Base-by-base conservation (phyloP, 2,888 invertebrate genomes). In the Spicauda simplicius region DNA sequence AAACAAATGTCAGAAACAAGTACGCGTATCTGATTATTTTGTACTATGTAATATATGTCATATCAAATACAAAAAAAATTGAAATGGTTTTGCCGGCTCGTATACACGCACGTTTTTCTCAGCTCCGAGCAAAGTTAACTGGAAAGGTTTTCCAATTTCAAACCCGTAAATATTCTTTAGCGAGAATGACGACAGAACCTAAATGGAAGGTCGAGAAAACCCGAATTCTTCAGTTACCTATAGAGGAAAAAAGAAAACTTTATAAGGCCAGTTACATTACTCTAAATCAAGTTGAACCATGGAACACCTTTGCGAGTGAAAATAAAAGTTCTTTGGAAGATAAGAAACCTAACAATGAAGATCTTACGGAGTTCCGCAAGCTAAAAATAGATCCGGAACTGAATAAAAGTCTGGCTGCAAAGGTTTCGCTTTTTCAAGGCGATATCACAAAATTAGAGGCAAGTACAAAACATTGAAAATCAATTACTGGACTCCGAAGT, bases 371-470 rank as follows among this genome's bases (percentile, higher is more conserved):
- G 71, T 87, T 87, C 30, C 77, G 82, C 16, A 87, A 88, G 69
- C 77, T 83, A 54, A 77, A 78, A 64, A 74, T 92, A 37, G 79
- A 94, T 71, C 55, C 74, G 0, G 72, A 80, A 0, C 82, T 85
- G 71, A 94, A 95, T 77, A 80, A 80, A 41, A 73, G 75, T 0
- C 76, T 96, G n/a, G 86, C 92, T 6, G 86, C 94, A n/a, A 96
- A 95, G 82, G 91, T 96, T 55, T 95, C 95, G 8, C 85, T 96
- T 69, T 97, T 95, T 91, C 90, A 89, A 80, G 98, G 97, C 1
- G 97, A 98, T 81, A 98, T 98, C 25, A 98, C 98, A 0, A 93
- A 94, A 61, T 88, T 98, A 56, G 97, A 97, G 93, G 95, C 94
- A 80, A 72, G 20, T 41, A 7, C 11, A 37, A 37, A 37, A 7